phyloP scores from a whole-genome alignment of 2,797 vertebrate genomes.

The Periophthalmus magnuspinnatus region DNA sequence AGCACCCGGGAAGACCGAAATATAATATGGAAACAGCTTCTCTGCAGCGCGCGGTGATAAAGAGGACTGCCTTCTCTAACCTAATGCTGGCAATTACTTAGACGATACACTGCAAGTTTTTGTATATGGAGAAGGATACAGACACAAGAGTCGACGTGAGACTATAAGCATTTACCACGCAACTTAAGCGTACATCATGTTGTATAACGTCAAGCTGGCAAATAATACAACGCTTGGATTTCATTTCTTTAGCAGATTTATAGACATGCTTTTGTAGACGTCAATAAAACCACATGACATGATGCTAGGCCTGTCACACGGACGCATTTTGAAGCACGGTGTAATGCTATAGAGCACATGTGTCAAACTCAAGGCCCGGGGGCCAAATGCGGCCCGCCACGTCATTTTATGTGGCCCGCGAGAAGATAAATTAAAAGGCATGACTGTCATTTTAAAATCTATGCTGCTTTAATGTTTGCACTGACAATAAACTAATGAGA shows the following conservation, averaged over 20 bases:
- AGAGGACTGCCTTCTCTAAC: conserved; percentile 71
- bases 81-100: conserved; percentile 71
- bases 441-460: too few relatives aligned
- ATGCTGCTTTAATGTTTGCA: too few relatives aligned
- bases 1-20: conserved; percentile 57
- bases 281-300: not conserved
- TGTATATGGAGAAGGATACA: not conserved
- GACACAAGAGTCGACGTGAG: not conserved
- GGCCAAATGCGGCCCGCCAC: too few relatives aligned
- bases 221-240: not conserved
- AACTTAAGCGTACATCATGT: not conserved
- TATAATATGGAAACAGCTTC: conserved; percentile 72
- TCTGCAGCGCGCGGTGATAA: conserved; percentile 63
- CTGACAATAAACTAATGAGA: too few relatives aligned
- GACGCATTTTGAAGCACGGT: too few relatives aligned
- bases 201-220: not conserved
- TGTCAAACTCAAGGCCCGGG: too few relatives aligned
- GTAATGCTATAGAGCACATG: too few relatives aligned
- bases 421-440: too few relatives aligned
- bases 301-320: too few relatives aligned
- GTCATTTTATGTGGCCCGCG: too few relatives aligned
- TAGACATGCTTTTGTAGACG: not conserved
- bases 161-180: not conserved
- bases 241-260: not conserved
- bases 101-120: conserved; percentile 31